A percentile compares a stretch with the other conserved stretches of the same genome.
Evolutionary conservation across 2,797 vertebrate species (phyloP).

Genomic region (Echeneis naucrates): DNA sequence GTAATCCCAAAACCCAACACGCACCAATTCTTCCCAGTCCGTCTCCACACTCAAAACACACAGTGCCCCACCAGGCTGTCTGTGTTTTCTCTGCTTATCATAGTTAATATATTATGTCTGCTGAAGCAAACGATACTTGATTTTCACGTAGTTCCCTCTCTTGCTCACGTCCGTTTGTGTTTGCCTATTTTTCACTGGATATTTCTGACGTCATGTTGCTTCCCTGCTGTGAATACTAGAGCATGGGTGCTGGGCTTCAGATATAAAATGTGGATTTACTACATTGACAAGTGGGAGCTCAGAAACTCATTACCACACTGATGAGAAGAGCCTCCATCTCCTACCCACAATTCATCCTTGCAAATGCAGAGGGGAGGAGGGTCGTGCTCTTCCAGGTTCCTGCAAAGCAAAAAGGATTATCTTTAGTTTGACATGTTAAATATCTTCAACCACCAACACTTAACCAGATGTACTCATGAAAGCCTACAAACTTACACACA

Average conservation of each 20-base stretch:
- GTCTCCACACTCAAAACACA: slow-evolving; percentile 56
- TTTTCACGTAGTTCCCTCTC: slow-evolving; percentile 1
- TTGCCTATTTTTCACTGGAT: slow-evolving; percentile 15
- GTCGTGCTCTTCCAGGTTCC: slow-evolving; percentile 33
- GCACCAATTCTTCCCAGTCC: slow-evolving; percentile 60
- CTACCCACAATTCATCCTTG: slow-evolving; percentile 50
- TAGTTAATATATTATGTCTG: slow-evolving; percentile 19
- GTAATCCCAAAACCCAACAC: slow-evolving; percentile 75
- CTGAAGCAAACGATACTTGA: slow-evolving; percentile 13
- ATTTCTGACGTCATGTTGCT: slow-evolving; percentile 15
- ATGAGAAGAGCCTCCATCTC: slow-evolving; percentile 67
- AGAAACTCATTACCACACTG: slow-evolving; percentile 70
- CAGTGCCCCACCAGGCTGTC: slow-evolving; percentile 45
- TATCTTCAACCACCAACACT: neutral
- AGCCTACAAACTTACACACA: slow-evolving; percentile 1
- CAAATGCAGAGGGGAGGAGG: slow-evolving; percentile 30
- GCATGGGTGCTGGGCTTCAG: slow-evolving; percentile 26
- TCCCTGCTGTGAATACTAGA: slow-evolving; percentile 40
- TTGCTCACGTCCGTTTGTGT: slow-evolving; percentile 14
- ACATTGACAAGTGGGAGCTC: slow-evolving; percentile 64
- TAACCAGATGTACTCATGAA: slow-evolving; percentile 22
- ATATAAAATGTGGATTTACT: slow-evolving; percentile 64
- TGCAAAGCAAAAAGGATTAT: slow-evolving; percentile 50
- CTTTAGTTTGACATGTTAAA: slow-evolving; percentile 33
- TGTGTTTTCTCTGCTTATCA: slow-evolving; percentile 41